A percentile compares a stretch with the other conserved stretches of the same genome.
Evolutionary conservation across 1,140 invertebrate genomes (phyloP).

Genomic region (Mizuhopecten yessoensis): DNA sequence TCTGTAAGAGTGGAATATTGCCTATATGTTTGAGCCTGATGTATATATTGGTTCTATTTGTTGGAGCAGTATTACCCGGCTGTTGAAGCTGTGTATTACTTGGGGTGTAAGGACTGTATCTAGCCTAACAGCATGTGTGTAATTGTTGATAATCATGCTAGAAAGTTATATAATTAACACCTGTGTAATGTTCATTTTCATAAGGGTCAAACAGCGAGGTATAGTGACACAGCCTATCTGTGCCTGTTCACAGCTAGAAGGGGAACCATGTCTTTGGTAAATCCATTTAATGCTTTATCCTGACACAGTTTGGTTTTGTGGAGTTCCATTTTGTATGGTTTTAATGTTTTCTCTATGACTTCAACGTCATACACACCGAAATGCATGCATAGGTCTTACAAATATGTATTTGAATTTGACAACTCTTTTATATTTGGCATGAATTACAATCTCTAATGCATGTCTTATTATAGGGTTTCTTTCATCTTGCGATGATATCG

Average conservation of each 20-base stretch:
- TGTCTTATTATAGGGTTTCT: background rate
- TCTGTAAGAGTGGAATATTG: too few species aligned
- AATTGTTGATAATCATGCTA: too few species aligned
- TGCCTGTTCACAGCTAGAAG: slow-evolving; percentile 16
- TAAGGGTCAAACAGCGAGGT: slow-evolving; percentile 57
- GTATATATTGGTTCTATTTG: too few species aligned
- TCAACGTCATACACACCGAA: background rate
- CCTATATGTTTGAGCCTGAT: too few species aligned
- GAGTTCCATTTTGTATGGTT: background rate
- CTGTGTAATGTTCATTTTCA: slow-evolving; percentile 22
- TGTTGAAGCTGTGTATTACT: too few species aligned
- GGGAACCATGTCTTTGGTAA: slow-evolving; percentile 7
- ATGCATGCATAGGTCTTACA: background rate
- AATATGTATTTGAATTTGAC: background rate
- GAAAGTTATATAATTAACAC: too few species aligned
- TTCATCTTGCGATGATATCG: background rate
- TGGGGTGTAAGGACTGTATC: too few species aligned
- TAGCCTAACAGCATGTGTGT: too few species aligned
- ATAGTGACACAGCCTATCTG: background rate
- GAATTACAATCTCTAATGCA: background rate
- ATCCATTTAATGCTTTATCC: background rate
- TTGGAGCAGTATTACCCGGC: too few species aligned
- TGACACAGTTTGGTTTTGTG: background rate
- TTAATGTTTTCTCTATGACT: background rate
- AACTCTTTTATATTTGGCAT: background rate